Evolutionary conservation across 2,888 invertebrate genomes (phyloP).

Genomic region (Aplocera efformata): DNA sequence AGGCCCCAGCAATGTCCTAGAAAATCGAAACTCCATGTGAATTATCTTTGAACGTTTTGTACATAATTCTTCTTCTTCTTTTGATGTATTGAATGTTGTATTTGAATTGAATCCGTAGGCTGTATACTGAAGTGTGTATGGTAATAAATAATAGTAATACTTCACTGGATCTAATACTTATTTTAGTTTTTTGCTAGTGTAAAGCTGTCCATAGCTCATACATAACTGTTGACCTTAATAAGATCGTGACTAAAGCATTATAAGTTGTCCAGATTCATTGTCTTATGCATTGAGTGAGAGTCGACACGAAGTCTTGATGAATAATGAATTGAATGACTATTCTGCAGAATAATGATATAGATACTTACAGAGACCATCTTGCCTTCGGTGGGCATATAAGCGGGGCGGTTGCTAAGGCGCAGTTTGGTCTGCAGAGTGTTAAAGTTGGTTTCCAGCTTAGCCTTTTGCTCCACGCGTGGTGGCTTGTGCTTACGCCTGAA

Average conservation of each 20-base stretch:
- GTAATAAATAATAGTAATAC: too few species aligned
- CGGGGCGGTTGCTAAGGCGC: conserved; percentile 98
- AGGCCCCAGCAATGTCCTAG: conserved; percentile 97
- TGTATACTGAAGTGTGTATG: too few species aligned
- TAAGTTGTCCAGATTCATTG: conserved; percentile 17
- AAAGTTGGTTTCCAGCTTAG: conserved; percentile 99
- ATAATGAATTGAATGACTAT: conserved; percentile 1
- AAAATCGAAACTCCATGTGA: conserved; percentile 24
- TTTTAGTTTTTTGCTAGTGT: too few species aligned
- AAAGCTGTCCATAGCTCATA: too few species aligned
- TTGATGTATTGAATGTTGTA: too few species aligned
- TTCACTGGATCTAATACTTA: too few species aligned
- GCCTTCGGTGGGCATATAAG: conserved; percentile 99
- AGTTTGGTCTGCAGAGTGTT: conserved; percentile 99
- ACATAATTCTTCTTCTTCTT: neutral
- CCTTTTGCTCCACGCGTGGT: conserved; percentile 99
- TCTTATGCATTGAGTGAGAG: conserved; percentile 10
- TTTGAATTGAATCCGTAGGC: too few species aligned
- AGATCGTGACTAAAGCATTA: conserved; percentile 29
- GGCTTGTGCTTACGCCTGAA: conserved; percentile 97
- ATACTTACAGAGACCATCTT: conserved; percentile 96
- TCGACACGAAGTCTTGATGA: conserved; percentile 10
- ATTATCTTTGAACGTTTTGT: conserved; percentile 4
- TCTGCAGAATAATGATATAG: neutral
- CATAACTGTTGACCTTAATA: conserved; percentile 28